Conservation (phyloP, 2,888 invertebrate species). For the Dasysyrphus albostriatus region DNA sequence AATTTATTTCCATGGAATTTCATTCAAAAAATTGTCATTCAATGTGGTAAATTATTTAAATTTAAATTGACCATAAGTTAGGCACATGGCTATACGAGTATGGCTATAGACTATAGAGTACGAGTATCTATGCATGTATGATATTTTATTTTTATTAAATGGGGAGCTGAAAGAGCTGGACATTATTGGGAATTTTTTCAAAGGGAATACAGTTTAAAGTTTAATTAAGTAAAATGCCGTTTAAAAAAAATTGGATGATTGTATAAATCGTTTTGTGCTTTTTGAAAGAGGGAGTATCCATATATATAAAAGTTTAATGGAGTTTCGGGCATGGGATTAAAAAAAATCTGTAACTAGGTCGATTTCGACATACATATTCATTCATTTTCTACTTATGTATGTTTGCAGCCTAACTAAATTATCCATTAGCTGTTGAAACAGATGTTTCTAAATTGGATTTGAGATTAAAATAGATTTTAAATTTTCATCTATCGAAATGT, state of each 20-base stretch:
- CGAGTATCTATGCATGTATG: neutral
- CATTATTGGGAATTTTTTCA: slow-evolving; percentile 19
- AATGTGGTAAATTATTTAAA: slow-evolving; percentile 71
- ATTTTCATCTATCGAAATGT: too few relatives aligned
- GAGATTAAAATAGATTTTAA: too few relatives aligned
- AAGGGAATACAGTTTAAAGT: slow-evolving; percentile 29
- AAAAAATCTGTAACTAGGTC: neutral
- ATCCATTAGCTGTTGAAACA: too few relatives aligned
- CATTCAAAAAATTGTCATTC: slow-evolving; percentile 48
- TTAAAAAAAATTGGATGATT: neutral
- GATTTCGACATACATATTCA: too few relatives aligned
- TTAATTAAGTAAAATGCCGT: slow-evolving; percentile 20
- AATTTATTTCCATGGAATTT: slow-evolving; percentile 74
- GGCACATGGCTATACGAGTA: slow-evolving; percentile 3
- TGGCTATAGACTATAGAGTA: neutral
- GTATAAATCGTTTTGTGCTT: neutral
- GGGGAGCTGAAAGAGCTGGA: neutral
- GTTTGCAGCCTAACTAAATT: too few relatives aligned
- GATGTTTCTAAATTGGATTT: too few relatives aligned
- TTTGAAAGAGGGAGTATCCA: neutral
- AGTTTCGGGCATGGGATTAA: neutral
- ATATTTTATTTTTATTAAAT: neutral
- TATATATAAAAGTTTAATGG: neutral
- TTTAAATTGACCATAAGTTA: slow-evolving; percentile 55
- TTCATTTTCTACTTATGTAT: too few relatives aligned